Evolutionary conservation across 2,888 invertebrate species (phyloP), one percentile per base, ranked within the genome.

Genomic region (Horisme vitalbata): DNA sequence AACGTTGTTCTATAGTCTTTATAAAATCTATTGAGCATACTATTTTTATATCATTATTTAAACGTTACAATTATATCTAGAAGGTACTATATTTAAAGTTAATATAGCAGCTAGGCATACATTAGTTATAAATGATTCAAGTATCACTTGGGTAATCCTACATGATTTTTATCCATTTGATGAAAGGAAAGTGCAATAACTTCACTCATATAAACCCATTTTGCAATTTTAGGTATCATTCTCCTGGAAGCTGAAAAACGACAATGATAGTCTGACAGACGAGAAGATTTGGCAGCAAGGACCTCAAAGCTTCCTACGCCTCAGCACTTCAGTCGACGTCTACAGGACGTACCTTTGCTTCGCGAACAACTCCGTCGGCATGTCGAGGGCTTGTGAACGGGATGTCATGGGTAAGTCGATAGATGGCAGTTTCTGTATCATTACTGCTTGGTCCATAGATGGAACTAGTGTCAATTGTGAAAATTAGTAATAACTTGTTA

Each of bases 331-430:
- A n/a, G 91, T 91, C 8, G 80, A 77, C 8, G 78, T 79, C 0
- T 90, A 91, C 67, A 91, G 96, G 46, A 96, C 95, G 3, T 97
- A 97, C 79, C 91, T 94, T 44, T 97, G 97, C 79, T 91, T 92
- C 62, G 96, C 95, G 13, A 96, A 95, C 78, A 97, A 97, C 85
- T 91, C 93, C 3, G 95, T 96, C 8, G 97, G 97, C 1, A 67
- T 72, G 47, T 92, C 93, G 10, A 67, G 90, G 28, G 88, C 92
- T 2, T 94, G 94, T 71, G 93, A 93, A 71, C 83, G 92, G 46
- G 93, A 93, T 70, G 94, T 94, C 30, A 91, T 91, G 75, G 94
- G 94, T 94, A n/a, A 45, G 47, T 36, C 5, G 18, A 12, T 21
- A 23, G 28, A 35, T 28, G 21, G 33, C 33, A 21, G 14, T 3